phyloP scores from a whole-genome alignment of 1,140 invertebrate genomes.

The Aleiodes sp. region DNA sequence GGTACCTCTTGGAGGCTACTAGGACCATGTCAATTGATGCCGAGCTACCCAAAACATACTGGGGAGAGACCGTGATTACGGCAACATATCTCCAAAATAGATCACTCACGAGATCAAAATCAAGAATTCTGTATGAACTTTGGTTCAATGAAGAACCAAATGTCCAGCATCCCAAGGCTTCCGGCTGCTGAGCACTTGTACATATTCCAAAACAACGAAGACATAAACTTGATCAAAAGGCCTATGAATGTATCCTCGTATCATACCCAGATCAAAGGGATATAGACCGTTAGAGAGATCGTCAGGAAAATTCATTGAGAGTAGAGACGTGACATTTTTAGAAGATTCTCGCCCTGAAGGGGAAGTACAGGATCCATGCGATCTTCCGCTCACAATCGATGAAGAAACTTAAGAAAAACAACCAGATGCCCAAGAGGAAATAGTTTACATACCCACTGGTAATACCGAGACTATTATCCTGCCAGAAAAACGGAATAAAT shows the following conservation, averaged over 20 bases:
- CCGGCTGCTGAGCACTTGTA: constrained; percentile 45
- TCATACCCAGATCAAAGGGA: constrained; percentile 25
- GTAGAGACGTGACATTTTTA: neutral
- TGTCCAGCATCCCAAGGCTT: constrained; percentile 42
- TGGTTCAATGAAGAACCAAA: constrained; percentile 44
- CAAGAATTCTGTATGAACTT: constrained; percentile 39
- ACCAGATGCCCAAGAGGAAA: neutral
- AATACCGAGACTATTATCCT: too few species aligned
- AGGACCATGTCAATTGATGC: constrained; percentile 48
- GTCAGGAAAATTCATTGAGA: neutral
- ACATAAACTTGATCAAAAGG: constrained; percentile 37
- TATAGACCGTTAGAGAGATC: neutral
- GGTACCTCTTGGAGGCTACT: constrained; percentile 48
- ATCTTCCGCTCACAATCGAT: too few species aligned
- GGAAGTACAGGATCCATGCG: too few species aligned
- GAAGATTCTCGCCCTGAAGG: neutral
- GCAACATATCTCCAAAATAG: constrained; percentile 53
- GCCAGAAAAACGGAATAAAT: too few species aligned
- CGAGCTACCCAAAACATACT: constrained; percentile 47
- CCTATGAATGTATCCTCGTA: constrained; percentile 26
- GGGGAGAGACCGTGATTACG: constrained; percentile 58
- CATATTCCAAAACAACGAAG: constrained; percentile 41
- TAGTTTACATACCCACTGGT: too few species aligned
- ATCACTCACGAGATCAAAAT: constrained; percentile 21
- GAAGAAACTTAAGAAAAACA: too few species aligned